A percentile compares a stretch with the other conserved stretches of the same genome.
phyloP scores from a whole-genome alignment of 2,113 vertebrate species.

The Ictalurus furcatus region DNA sequence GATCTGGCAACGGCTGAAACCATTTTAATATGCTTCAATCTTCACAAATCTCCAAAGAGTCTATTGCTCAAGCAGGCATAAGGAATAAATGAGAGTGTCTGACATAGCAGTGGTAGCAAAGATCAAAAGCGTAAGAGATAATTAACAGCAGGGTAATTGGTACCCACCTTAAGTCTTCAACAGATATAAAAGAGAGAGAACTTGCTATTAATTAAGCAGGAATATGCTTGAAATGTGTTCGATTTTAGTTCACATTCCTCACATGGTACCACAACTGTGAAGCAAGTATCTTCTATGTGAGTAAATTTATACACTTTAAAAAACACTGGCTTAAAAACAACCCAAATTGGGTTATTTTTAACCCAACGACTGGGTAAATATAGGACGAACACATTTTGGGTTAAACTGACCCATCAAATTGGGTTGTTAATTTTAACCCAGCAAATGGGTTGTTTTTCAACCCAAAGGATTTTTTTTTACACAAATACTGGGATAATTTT shows the following conservation, averaged over 20 bases:
- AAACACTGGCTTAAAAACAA: neutral
- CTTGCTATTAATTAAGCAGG: slow-evolving; percentile 72
- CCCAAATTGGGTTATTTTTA: too few species aligned
- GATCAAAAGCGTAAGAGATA: slow-evolving; percentile 78
- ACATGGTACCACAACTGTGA: slow-evolving; percentile 1
- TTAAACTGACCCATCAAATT: too few species aligned
- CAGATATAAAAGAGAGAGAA: slow-evolving; percentile 70
- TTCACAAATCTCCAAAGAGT: slow-evolving; percentile 69
- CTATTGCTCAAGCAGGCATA: slow-evolving; percentile 67
- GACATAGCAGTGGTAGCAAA: slow-evolving; percentile 74
- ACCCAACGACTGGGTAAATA: too few species aligned
- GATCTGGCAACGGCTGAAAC: slow-evolving; percentile 65
- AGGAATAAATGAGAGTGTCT: slow-evolving; percentile 76
- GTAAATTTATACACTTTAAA: neutral
- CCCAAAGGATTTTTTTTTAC: too few species aligned
- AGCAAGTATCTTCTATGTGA: neutral
- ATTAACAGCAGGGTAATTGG: slow-evolving; percentile 81
- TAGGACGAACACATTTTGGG: too few species aligned
- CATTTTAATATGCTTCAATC: slow-evolving; percentile 56
- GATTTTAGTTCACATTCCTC: slow-evolving; percentile 47
- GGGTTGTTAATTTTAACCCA: too few species aligned
- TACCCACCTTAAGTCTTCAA: slow-evolving; percentile 77
- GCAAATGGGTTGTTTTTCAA: too few species aligned
- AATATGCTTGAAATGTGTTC: slow-evolving; percentile 73
- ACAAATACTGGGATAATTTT: too few species aligned